Percentiles rank a stretch among this genome's conserved stretches.
phyloP scores from a whole-genome alignment of 2,888 invertebrate genomes.

The Deroplatys truncata region DNA sequence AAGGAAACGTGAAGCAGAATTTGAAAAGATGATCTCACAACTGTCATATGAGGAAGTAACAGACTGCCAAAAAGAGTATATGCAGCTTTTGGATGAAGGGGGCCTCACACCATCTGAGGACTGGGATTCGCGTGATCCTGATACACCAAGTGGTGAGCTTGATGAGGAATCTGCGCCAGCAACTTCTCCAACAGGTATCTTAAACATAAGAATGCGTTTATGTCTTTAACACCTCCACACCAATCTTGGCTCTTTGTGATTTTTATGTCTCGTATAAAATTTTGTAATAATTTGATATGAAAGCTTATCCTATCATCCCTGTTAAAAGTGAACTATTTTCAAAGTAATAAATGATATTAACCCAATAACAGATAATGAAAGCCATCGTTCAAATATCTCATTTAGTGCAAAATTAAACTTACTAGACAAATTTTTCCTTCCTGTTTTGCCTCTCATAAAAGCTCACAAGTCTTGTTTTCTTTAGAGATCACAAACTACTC shows the following conservation, averaged over 20 bases:
- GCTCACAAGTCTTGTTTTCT: too few relatives aligned
- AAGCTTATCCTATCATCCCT: not conserved
- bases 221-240: not conserved
- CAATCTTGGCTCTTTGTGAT: slow-evolving; percentile 2
- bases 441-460: too few relatives aligned
- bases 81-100: slow-evolving; percentile 47
- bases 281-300: not conserved
- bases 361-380: too few relatives aligned
- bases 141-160: slow-evolving; percentile 33
- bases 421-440: too few relatives aligned
- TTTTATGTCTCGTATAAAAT: not conserved
- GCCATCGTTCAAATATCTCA: too few relatives aligned
- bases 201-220: not conserved
- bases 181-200: slow-evolving; percentile 24
- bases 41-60: slow-evolving; percentile 50
- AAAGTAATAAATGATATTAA: too few relatives aligned
- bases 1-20: slow-evolving; percentile 44
- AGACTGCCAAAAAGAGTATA: slow-evolving; percentile 48
- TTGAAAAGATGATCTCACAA: slow-evolving; percentile 49
- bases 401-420: too few relatives aligned
- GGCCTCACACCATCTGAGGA: slow-evolving; percentile 33
- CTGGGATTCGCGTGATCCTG: slow-evolving; percentile 33
- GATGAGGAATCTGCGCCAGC: slow-evolving; percentile 45
- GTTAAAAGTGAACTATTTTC: too few relatives aligned
- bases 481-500: too few relatives aligned